Base-by-base conservation (phyloP, 1,140 invertebrate species). In the Drosophila biarmipes region DNA sequence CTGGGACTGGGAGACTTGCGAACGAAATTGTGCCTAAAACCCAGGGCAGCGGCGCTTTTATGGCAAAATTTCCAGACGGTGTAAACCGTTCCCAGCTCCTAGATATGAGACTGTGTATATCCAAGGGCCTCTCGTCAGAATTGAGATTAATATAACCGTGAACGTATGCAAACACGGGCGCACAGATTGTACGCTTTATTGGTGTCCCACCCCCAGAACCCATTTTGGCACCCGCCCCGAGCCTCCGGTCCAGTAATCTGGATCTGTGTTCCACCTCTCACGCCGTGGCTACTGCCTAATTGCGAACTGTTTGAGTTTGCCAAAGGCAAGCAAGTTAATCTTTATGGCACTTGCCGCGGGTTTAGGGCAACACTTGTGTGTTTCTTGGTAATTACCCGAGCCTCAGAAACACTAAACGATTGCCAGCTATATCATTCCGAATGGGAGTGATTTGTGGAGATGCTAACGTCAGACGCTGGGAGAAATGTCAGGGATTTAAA, bases 101-200 rank as follows among this genome's bases (percentile, higher is more conserved):
- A 43, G 27, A 29, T 37, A 42, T 12, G 37, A n/a, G 40, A n/a
- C 21, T 10, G 17, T 57, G 14, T 21, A 27, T 54, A 54, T 27
- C 52, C 35, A 35, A 38, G 52, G 10, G n/a, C 24, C 37, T 29
- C 46, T 29, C 29, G 12, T 49, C 59, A 38, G 38, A 68, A 76
- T 59, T 69, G 61, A 54, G 58, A 89, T 90, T 90, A 68, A 73
- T 79, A 17, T 66, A 8, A 4, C 24, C 31, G 48, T 29, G 49
- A 46, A 42, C 42, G 49, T 54, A 27, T 49, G 67, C 24, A 34
- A 24, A 14, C 29, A 34, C 42, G 37, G 29, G 37, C 35, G 49
- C 27, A 45, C 14, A 67, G 63, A 54, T 69, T 68, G 46, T 45
- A 37, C 40, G 45, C 45, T 67, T 69, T 69, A 69, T 69, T 53